Evolutionary conservation across 2,113 vertebrate genomes (phyloP).

Genomic region (Rhineura floridana): DNA sequence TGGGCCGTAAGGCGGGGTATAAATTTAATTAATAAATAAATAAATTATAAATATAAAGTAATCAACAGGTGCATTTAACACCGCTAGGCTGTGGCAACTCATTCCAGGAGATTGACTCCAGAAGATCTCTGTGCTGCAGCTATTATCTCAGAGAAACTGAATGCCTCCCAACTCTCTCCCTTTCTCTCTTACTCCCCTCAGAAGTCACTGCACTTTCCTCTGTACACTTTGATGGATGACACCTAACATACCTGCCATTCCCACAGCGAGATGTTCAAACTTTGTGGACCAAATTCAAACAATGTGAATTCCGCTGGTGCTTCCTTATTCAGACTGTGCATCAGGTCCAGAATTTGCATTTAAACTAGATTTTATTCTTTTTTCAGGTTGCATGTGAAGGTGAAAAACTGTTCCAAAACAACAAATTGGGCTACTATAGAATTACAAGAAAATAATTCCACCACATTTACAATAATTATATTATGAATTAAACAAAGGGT

Average conservation of each 20-base stretch:
- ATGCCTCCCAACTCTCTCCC: no score
- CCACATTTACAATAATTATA: background rate
- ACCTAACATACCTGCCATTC: background rate
- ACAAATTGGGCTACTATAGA: background rate
- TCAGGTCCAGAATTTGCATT: background rate
- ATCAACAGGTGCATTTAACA: no score
- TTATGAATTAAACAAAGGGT: background rate
- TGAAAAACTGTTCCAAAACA: background rate
- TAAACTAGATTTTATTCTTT: background rate
- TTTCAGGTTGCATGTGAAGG: background rate
- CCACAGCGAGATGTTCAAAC: background rate
- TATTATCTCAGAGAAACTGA: no score
- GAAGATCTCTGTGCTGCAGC: no score
- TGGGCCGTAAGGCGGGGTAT: no score
- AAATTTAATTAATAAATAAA: no score
- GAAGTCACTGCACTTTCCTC: no score
- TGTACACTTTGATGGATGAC: background rate
- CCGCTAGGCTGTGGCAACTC: no score
- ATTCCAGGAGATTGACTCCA: no score
- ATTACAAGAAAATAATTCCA: background rate
- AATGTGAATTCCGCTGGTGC: background rate
- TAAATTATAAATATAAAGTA: no score
- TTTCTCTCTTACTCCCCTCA: no score
- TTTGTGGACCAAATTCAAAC: background rate
- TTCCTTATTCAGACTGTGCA: background rate